Evolutionary conservation across 2,113 vertebrate species (phyloP).

Genomic region (Cyanoliseus patagonus): DNA sequence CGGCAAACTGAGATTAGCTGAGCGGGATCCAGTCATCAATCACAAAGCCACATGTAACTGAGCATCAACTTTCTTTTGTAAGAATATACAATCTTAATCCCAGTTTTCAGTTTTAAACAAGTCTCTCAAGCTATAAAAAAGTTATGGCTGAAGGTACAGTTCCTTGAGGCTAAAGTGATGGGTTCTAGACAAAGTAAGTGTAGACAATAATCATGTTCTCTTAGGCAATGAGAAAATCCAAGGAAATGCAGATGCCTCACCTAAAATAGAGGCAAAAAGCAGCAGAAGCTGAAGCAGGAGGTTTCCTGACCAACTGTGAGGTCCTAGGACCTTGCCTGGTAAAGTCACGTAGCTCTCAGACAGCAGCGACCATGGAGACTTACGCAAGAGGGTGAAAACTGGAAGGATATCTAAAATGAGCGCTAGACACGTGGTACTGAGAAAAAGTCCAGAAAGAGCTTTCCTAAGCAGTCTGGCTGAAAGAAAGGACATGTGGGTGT

Average conservation of each 20-base stretch:
- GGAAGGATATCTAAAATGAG: not conserved
- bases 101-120: slow-evolving; percentile 1
- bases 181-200: not conserved
- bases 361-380: not conserved
- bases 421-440: not conserved
- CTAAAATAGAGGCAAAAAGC: not conserved
- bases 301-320: not conserved
- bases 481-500: not conserved
- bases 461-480: not conserved
- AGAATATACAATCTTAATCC: slow-evolving; percentile 19
- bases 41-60: not conserved
- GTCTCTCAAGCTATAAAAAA: not conserved
- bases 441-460: not conserved
- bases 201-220: not conserved
- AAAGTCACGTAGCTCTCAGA: not conserved
- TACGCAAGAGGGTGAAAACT: not conserved
- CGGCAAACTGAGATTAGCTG: slow-evolving; percentile 8
- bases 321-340: not conserved
- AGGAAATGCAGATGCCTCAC: not conserved
- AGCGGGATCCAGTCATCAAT: not conserved
- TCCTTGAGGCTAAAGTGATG: not conserved
- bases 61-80: not conserved
- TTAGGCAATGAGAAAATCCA: not conserved
- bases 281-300: not conserved
- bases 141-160: not conserved